These are phyloP conservation scores for Athripsodes cinereus DNA, from an alignment of 2,888 invertebrate genomes.

Conservation along the genomic window DNA sequence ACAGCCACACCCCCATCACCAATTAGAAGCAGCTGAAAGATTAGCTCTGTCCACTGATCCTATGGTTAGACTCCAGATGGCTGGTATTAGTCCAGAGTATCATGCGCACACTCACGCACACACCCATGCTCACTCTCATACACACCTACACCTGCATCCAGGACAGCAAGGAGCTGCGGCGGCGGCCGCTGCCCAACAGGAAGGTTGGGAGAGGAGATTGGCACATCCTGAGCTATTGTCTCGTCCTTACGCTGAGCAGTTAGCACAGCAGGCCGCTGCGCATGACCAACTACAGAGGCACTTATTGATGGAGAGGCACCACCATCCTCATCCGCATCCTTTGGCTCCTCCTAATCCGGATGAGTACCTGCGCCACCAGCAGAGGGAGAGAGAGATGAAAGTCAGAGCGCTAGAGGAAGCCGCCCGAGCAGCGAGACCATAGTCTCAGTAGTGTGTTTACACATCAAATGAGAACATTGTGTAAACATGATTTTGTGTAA, in stretches of 20 bases:
- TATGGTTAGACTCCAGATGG: conserved; percentile 91
- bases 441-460: background rate
- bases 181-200: conserved; percentile 59
- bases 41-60: conserved; percentile 84
- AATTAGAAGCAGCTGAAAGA: conserved; percentile 70
- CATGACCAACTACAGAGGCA: conserved; percentile 84
- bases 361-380: conserved; percentile 65
- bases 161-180: conserved; percentile 62
- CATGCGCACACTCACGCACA: conserved; percentile 91
- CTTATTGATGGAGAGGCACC: conserved; percentile 69
- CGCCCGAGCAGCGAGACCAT: conserved; percentile 58
- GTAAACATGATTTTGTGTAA: no score
- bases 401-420: conserved; percentile 82
- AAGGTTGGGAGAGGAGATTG: conserved; percentile 54
- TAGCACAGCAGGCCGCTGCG: conserved; percentile 72
- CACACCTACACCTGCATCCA: conserved; percentile 75
- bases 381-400: conserved; percentile 79
- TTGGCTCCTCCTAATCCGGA: conserved; percentile 45
- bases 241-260: conserved; percentile 74
- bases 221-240: conserved; percentile 75
- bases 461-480: no score
- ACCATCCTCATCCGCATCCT: conserved; percentile 57
- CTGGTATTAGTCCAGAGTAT: conserved; percentile 81
- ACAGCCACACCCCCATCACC: conserved; percentile 54
- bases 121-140: conserved; percentile 86